Percentiles rank a stretch among this genome's conserved stretches.
phyloP scores from a whole-genome alignment of 2,113 vertebrate species.

The Pungitius pungitius region DNA sequence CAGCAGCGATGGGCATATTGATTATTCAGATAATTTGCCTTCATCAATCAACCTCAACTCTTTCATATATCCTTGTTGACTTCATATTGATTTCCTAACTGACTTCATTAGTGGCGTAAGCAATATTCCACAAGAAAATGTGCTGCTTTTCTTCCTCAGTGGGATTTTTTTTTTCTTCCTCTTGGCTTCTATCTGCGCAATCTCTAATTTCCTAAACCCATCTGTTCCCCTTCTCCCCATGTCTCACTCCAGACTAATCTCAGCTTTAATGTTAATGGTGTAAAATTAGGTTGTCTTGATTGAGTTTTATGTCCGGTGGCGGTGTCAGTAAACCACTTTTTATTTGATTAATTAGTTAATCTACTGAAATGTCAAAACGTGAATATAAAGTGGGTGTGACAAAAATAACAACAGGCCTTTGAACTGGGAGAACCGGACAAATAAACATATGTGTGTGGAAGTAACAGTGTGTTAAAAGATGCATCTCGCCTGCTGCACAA shows the following conservation, averaged over 20 bases:
- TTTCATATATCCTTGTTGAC: conserved; percentile 72
- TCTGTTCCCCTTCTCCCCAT: conserved; percentile 34
- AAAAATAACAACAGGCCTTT: conserved; percentile 42
- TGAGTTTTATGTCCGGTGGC: conserved; percentile 59
- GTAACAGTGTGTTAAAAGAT: conserved; percentile 18
- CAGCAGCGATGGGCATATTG: conserved; percentile 72
- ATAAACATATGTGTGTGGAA: conserved; percentile 23
- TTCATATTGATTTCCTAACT: conserved; percentile 71
- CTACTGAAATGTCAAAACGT: conserved; percentile 66
- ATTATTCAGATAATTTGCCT: conserved; percentile 79
- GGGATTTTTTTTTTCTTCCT: conserved; percentile 44
- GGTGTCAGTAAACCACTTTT: conserved; percentile 68
- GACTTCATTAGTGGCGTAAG: conserved; percentile 63
- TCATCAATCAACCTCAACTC: conserved; percentile 76
- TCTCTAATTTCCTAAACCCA: conserved; percentile 45
- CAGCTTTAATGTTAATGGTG: conserved; percentile 61
- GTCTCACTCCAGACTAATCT: conserved; percentile 45
- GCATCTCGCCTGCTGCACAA: not conserved
- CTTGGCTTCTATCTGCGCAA: conserved; percentile 32
- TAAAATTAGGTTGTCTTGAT: conserved; percentile 53
- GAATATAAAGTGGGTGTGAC: conserved; percentile 60
- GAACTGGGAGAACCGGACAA: conserved; percentile 25
- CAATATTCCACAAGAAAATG: conserved; percentile 52
- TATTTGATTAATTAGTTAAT: conserved; percentile 67
- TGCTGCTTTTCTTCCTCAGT: conserved; percentile 30